These are phyloP conservation scores for Spisula solida DNA, from an alignment of 2,888 invertebrate genomes.

Conservation along the genomic window DNA sequence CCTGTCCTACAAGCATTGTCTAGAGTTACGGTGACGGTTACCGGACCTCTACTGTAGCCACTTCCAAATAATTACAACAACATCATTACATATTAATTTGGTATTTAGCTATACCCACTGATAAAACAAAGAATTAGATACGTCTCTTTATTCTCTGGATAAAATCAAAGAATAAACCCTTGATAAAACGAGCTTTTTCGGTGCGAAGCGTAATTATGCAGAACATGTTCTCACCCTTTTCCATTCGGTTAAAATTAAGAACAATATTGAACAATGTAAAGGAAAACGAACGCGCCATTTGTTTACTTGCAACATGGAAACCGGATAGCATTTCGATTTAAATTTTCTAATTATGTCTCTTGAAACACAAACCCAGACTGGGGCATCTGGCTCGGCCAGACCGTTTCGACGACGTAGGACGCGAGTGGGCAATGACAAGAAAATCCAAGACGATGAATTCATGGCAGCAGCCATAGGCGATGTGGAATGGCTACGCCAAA, in stretches of 20 bases:
- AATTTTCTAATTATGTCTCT: slow-evolving; percentile 51
- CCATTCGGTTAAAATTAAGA: not conserved
- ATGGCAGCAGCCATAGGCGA: slow-evolving; percentile 88
- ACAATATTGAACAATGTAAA: not conserved
- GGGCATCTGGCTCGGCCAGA: slow-evolving; percentile 67
- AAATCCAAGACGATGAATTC: slow-evolving; percentile 87
- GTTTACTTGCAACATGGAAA: slow-evolving; percentile 46
- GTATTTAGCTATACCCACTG: no score
- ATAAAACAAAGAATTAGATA: no score
- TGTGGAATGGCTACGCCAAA: slow-evolving; percentile 87
- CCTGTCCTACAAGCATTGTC: no score
- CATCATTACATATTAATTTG: no score
- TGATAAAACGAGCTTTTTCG: no score
- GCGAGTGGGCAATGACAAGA: slow-evolving; percentile 79
- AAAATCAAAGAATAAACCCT: no score
- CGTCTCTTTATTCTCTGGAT: no score
- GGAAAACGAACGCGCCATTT: slow-evolving; percentile 25
- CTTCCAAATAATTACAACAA: no score
- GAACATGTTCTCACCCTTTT: not conserved
- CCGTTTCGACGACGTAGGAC: slow-evolving; percentile 76
- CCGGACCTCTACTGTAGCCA: no score
- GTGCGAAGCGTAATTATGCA: not conserved
- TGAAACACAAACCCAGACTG: slow-evolving; percentile 56
- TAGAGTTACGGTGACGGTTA: no score
- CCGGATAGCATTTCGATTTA: slow-evolving; percentile 23